phyloP scores from a whole-genome alignment of 64 coral and sea anemone species.

The Acropora tenuis region DNA sequence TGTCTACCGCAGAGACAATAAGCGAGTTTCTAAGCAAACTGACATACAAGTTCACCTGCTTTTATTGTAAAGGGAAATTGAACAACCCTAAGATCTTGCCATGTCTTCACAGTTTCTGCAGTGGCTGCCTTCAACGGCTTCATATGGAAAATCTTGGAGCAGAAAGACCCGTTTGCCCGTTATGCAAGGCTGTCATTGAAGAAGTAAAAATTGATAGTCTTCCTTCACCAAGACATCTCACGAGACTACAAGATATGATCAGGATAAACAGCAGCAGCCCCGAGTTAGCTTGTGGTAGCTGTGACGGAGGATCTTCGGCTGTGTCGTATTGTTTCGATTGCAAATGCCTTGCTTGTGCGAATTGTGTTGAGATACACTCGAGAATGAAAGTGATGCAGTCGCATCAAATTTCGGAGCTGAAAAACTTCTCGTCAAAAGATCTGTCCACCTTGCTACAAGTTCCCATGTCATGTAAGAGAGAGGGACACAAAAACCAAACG shows the following conservation, averaged over 20 bases:
- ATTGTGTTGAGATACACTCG: conserved; percentile 72
- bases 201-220: conserved; percentile 50
- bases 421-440: conserved; percentile 64
- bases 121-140: conserved; percentile 59
- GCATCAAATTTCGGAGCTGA: conserved; percentile 56
- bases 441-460: conserved; percentile 62
- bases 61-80: conserved; percentile 67
- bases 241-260: conserved; percentile 70
- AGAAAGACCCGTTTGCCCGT: conserved; percentile 61
- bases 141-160: conserved; percentile 30
- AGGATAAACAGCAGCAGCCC: conserved; percentile 61
- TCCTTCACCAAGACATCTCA: conserved; percentile 79
- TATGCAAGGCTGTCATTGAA: conserved; percentile 59
- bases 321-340: conserved; percentile 83
- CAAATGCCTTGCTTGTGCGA: conserved; percentile 71
- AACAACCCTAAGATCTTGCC: conserved; percentile 81
- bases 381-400: conserved; percentile 72
- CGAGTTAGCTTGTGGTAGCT: conserved; percentile 68
- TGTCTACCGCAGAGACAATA: conserved; percentile 8
- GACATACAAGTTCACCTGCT: conserved; percentile 75
- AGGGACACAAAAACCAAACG: conserved; percentile 65
- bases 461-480: conserved; percentile 58
- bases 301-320: conserved; percentile 61
- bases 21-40: conserved; percentile 21
- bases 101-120: conserved; percentile 84